Conservation (phyloP, 2,797 vertebrate genomes). For the Chelmon rostratus region DNA sequence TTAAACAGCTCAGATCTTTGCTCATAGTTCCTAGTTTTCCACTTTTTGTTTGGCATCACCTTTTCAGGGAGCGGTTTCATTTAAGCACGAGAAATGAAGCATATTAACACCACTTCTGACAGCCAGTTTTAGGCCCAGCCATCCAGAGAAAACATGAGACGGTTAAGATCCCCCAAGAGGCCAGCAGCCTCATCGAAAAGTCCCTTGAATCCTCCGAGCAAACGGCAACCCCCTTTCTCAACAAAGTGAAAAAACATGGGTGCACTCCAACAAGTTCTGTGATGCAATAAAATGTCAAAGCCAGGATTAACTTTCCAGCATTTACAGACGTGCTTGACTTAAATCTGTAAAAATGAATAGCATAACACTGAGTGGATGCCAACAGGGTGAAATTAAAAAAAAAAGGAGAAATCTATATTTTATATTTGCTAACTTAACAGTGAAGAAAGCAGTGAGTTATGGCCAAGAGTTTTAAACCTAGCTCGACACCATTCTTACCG, state of each 20-base stretch:
- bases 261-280: background rate
- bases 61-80: conserved; percentile 4
- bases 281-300: background rate
- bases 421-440: background rate
- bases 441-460: background rate
- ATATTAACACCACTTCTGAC: background rate
- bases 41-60: background rate
- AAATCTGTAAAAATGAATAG: background rate
- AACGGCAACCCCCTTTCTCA: conserved; percentile 16
- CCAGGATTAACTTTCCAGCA: background rate
- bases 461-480: background rate
- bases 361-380: fast-evolving
- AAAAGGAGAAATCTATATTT: background rate
- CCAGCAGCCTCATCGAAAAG: conserved; percentile 71
- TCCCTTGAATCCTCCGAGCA: conserved; percentile 68
- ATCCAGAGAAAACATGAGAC: conserved; percentile 13
- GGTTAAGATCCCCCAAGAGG: conserved; percentile 31
- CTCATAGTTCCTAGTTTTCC: background rate
- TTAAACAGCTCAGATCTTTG: background rate
- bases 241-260: background rate
- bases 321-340: background rate
- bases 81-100: background rate
- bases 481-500: background rate
- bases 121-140: conserved; percentile 30
- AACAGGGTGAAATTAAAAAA: too few species aligned